Evolutionary conservation across 1,140 invertebrate genomes (phyloP), one percentile per base, ranked within the genome.

Genomic region (Bombus affinis): DNA sequence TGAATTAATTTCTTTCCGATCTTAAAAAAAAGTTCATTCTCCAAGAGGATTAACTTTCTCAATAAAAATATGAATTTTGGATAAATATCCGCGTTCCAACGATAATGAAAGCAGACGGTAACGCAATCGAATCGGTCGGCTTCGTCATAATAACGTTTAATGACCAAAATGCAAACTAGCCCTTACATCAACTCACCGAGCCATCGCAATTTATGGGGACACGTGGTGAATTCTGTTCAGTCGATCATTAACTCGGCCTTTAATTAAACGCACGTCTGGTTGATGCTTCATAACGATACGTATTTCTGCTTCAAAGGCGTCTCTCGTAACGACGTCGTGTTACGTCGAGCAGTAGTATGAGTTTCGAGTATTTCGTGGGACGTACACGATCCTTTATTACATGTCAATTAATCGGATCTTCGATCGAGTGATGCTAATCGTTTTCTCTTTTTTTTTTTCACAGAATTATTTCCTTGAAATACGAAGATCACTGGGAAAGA

Each of bases 261-360:
- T 90, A 88, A 90, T 90, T 90, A 90, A 90, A 88, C 68, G 44
- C 80, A 42, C 53, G 81, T 53, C 76, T 65, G 77, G 3, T 62
- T 39, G 74, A 78, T 12, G 66, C 68, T 53, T n/a, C 66, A 15
- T 72, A 77, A 77, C 65, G 74, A 78, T 66, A 76, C 74, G 74
- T 42, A 53, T 78, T 59, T 59, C 44, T 35, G 32, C 32, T 3
- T 42, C 32, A 53, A 53, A 66, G 13, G 10, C 62, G 42, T 13
- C n/a, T 35, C 59, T 12, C 22, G 28, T 68, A 57, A 44, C 47
- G 28, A 35, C 32, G 25, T 42, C 15, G 53, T 13, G 25, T 12
- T 25, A 1, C 22, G 47, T 35, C 32, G 13, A 18, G 25, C 25
- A n/a, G 42, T 44, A 62, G 37, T 15, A 35, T 3, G 37, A 59